These are phyloP conservation scores for Taeniopygia guttata DNA, from an alignment of 2,797 vertebrate genomes.

Conservation along the genomic window DNA sequence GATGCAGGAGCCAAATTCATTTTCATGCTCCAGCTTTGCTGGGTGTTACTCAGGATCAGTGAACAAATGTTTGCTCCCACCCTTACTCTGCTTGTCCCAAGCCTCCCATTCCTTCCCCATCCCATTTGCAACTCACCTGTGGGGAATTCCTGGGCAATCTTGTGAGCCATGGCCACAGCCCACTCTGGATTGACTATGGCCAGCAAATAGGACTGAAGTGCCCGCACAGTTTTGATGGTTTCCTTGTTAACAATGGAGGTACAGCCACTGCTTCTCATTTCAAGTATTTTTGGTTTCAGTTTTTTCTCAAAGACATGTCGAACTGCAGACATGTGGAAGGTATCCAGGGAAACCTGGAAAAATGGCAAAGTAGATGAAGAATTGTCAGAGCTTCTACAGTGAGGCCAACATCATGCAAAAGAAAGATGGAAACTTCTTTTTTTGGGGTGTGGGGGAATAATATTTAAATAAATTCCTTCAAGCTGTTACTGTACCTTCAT, in stretches of 20 bases:
- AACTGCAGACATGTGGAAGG: conserved; percentile 87
- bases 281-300: conserved; percentile 86
- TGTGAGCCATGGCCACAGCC: conserved; percentile 89
- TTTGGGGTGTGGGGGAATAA: fast-evolving
- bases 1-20: not conserved
- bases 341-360: conserved; percentile 86
- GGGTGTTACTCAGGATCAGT: not conserved
- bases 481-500: conserved; percentile 85
- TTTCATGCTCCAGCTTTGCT: not conserved
- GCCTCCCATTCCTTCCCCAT: not conserved
- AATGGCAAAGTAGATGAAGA: not conserved
- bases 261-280: conserved; percentile 73
- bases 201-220: conserved; percentile 86
- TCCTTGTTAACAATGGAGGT: conserved; percentile 75
- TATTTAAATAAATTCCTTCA: not conserved
- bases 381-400: not conserved
- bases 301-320: conserved; percentile 88
- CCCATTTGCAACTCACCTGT: conserved; percentile 72
- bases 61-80: not conserved
- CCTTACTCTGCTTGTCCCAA: not conserved
- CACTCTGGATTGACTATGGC: conserved; percentile 89
- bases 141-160: conserved; percentile 90
- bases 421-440: not conserved
- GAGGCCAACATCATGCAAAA: not conserved
- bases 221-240: conserved; percentile 76